Conservation (phyloP, 2,797 vertebrate genomes). For the Antrozous pallidus region DNA sequence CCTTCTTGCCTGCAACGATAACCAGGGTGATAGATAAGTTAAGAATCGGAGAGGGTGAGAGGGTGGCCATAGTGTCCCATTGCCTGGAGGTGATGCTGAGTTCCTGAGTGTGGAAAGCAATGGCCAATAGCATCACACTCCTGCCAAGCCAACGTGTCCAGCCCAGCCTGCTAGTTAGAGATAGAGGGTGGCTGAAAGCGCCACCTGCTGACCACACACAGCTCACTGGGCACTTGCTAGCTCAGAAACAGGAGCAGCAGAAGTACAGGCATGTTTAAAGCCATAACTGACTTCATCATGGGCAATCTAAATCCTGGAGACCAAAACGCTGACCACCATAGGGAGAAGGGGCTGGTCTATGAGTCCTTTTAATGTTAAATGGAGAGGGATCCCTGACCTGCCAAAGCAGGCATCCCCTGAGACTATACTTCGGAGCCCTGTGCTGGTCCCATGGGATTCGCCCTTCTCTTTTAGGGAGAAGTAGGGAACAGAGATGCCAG, state of each 20-base stretch:
- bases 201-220: neutral
- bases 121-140: rapidly evolving
- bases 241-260: neutral
- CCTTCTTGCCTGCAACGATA: conserved; percentile 90
- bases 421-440: conserved; percentile 49
- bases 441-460: neutral
- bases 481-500: neutral
- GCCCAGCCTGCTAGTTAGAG: neutral
- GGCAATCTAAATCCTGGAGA: neutral
- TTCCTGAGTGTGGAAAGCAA: neutral
- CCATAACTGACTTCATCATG: neutral
- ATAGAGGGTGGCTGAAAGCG: neutral
- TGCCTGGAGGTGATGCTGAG: neutral
- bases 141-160: neutral
- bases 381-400: neutral
- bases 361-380: neutral
- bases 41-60: neutral
- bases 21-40: neutral
- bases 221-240: neutral
- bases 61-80: neutral
- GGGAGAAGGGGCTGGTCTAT: neutral
- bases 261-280: neutral
- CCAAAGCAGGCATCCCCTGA: neutral
- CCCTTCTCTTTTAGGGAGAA: neutral
- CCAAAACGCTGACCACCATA: neutral